These are phyloP conservation scores for Sycobia sp. DNA, from an alignment of 1,140 invertebrate genomes.

Conservation along the genomic window DNA sequence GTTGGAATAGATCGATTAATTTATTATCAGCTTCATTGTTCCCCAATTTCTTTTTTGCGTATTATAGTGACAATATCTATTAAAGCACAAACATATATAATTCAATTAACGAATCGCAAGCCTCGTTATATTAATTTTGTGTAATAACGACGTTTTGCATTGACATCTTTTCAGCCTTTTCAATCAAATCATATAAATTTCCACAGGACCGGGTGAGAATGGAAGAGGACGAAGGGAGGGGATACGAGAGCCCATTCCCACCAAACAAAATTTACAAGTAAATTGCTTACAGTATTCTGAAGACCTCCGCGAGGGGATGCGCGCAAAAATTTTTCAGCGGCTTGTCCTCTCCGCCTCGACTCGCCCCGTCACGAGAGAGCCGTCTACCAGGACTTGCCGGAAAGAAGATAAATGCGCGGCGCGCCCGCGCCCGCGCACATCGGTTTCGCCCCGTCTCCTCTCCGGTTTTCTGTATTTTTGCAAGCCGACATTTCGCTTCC, in stretches of 20 bases:
- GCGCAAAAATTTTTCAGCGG: constrained; percentile 12
- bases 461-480: constrained; percentile 29
- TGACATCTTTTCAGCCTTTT: too few species aligned
- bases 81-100: too few species aligned
- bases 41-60: too few species aligned
- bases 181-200: too few species aligned
- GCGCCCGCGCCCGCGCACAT: not conserved
- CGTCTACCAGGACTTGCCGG: too few species aligned
- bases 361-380: not conserved
- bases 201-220: too few species aligned
- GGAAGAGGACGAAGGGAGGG: not conserved
- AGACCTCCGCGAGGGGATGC: not conserved
- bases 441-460: constrained; percentile 15
- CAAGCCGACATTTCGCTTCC: constrained; percentile 9
- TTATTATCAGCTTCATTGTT: too few species aligned
- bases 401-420: constrained; percentile 29
- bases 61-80: too few species aligned
- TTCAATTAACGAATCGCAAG: too few species aligned
- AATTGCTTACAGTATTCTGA: constrained; percentile 19
- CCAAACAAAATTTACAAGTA: constrained; percentile 30
- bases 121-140: too few species aligned
- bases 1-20: too few species aligned
- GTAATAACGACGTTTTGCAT: too few species aligned
- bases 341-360: not conserved
- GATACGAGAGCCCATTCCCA: not conserved